Base-by-base conservation (phyloP, 2,888 invertebrate genomes). In the Mythimna impura region DNA sequence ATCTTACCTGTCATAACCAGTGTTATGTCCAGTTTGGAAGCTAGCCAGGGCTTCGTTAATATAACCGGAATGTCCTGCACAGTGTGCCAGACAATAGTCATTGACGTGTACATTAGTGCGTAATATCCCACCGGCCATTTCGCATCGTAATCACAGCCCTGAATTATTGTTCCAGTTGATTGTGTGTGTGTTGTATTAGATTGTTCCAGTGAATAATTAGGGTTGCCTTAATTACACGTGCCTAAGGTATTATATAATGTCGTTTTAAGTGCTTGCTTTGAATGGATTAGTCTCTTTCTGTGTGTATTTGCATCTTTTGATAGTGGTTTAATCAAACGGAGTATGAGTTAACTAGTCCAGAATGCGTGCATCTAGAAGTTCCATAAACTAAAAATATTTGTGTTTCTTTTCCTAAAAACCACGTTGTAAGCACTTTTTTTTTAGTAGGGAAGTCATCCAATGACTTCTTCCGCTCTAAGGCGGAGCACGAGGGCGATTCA, bases 41-140 rank as follows among this genome's bases (percentile, higher is more conserved):
- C 55, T 58, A 66, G 86, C 90, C 90, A 89, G 82, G 78, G 79
- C 84, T 86, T 86, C 76, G 84, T 86, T 88, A 88, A 86, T 89
- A 86, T 85, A 82, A 67, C 71, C 36, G 80, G 73, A 78, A 78
- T 83, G 73, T 78, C 73, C 73, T 71, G 71, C 64, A 78, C 81
- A 80, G 20, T 66, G 63, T 67, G 40, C 65, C 62, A 61, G 61
- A 83, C 85, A 88, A 86, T 86, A 77, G 78, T 79, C 80, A 73
- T 73, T 66, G 76, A 76, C 68, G 54, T 72, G 66, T 68, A 71
- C 66, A 76, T 78, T 84, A 77, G 40, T 80, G 14, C 25, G 65
- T 72, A 82, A 79, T 85, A 83, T 74, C 55, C 75, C 50, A 72
- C 64, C 57, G 78, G 75, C 72, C 78, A 81, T 81, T 80, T 67